Evolutionary conservation across 2,797 vertebrate genomes (phyloP).

Genomic region (Chaenodraco wilsoni): DNA sequence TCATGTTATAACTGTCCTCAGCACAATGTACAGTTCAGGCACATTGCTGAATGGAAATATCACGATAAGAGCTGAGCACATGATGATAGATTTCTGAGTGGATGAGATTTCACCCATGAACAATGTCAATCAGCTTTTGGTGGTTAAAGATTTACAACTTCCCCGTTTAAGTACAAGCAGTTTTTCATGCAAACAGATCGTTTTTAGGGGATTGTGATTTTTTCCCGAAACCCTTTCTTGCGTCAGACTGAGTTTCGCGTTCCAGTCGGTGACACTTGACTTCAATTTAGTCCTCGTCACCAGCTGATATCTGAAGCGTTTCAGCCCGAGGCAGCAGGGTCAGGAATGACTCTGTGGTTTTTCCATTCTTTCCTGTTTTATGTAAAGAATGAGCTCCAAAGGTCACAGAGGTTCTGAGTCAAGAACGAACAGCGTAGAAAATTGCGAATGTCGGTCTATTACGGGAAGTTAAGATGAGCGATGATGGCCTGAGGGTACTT

Average conservation of each 20-base stretch:
- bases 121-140: constrained; percentile 52
- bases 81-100: constrained; percentile 51
- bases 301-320: constrained; percentile 48
- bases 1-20: background rate
- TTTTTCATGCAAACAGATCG: background rate
- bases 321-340: constrained; percentile 24
- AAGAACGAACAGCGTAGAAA: background rate
- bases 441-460: constrained; percentile 2
- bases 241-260: background rate
- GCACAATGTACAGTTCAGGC: constrained; percentile 22
- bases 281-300: background rate
- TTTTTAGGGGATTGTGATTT: background rate
- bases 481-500: background rate
- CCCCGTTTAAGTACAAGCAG: constrained; percentile 1
- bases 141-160: constrained; percentile 71
- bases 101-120: constrained; percentile 22
- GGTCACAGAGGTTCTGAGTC: background rate
- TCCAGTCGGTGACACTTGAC: constrained; percentile 14
- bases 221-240: background rate
- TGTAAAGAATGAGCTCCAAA: constrained; percentile 36
- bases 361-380: background rate
- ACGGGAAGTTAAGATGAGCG: background rate
- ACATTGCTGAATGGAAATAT: constrained; percentile 27
- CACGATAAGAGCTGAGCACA: constrained; percentile 38
- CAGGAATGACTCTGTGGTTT: constrained; percentile 23